Evolutionary conservation across 2,888 invertebrate genomes (phyloP).

Genomic region (Augiades crinisus): DNA sequence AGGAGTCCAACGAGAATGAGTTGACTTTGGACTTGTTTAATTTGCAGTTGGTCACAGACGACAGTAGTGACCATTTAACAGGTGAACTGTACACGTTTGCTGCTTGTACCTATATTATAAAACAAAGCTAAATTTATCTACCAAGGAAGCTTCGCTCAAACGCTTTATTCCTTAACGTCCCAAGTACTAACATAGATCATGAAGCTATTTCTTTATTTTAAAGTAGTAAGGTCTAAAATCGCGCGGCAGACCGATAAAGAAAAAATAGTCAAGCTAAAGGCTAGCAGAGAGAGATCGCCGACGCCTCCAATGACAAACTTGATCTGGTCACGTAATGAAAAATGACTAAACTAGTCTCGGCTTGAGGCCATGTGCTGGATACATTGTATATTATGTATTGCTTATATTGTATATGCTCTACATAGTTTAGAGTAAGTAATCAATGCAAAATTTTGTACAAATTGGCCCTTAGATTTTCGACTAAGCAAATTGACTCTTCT

Average conservation of each 20-base stretch:
- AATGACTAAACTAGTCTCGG: slow-evolving; percentile 77
- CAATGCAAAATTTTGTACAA: no score
- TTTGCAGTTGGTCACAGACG: no score
- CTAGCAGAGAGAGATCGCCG: slow-evolving; percentile 48
- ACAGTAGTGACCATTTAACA: no score
- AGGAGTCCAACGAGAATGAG: no score
- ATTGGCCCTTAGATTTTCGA: no score
- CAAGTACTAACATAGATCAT: neutral
- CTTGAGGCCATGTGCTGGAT: slow-evolving; percentile 11
- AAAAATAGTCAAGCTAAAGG: slow-evolving; percentile 11
- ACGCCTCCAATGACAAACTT: slow-evolving; percentile 71
- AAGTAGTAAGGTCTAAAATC: neutral
- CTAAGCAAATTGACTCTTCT: no score
- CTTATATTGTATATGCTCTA: neutral
- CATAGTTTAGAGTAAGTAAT: no score
- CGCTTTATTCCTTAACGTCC: neutral
- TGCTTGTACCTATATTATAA: no score
- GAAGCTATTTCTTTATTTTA: neutral
- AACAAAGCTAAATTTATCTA: no score
- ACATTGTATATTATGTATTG: neutral
- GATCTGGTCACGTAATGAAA: slow-evolving; percentile 87
- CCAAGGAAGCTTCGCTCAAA: slow-evolving; percentile 21
- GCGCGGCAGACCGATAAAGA: neutral
- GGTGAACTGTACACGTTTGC: no score
- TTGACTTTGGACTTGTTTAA: no score